A percentile compares a stretch with the other conserved stretches of the same genome.
Conservation (phyloP, 2,797 vertebrate genomes). For the Prionace glauca region DNA sequence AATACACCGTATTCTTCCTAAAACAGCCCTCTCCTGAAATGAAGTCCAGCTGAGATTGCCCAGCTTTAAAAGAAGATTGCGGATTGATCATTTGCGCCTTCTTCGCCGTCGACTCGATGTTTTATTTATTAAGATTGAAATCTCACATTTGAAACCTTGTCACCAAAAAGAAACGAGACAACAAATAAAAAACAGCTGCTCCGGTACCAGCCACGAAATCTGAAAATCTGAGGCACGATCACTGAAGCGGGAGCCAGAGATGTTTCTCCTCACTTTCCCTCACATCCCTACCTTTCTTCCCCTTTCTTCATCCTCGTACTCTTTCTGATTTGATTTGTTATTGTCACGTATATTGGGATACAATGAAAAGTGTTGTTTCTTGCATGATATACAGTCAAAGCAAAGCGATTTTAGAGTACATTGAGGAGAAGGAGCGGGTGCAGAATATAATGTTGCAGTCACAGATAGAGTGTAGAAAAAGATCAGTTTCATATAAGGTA, state of each 20-base stretch:
- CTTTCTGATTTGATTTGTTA: no score
- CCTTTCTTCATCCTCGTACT: neutral
- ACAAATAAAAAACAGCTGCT: neutral
- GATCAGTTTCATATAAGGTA: no score
- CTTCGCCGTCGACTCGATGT: neutral
- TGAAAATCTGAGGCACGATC: neutral
- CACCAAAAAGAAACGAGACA: neutral
- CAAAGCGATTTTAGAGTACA: no score
- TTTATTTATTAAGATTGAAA: neutral
- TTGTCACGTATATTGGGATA: no score
- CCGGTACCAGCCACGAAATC: neutral
- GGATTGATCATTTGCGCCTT: neutral
- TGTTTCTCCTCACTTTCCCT: neutral
- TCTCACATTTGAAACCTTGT: neutral
- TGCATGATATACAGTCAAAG: no score
- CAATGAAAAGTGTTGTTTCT: no score
- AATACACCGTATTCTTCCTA: constrained; percentile 28
- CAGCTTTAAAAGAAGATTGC: neutral
- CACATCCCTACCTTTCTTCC: neutral
- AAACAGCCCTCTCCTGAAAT: neutral
- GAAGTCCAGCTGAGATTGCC: neutral
- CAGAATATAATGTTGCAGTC: no score
- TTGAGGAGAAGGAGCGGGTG: no score
- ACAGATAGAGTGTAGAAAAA: no score
- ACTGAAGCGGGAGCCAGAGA: neutral